These are phyloP conservation scores for Cuniculus paca DNA, from an alignment of 2,797 vertebrate species.

Conservation along the genomic window DNA sequence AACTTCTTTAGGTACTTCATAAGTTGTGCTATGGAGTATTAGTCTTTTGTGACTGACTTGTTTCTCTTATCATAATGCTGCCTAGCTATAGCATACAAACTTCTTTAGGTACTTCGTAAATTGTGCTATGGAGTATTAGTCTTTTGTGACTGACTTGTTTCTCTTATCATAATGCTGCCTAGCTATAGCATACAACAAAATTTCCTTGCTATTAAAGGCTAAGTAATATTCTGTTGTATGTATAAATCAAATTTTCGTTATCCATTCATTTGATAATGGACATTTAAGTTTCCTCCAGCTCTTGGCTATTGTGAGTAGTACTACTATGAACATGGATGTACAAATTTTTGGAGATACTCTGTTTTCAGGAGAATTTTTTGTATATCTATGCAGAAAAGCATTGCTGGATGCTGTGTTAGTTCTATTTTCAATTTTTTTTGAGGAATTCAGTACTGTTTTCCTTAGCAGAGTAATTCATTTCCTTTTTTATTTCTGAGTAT, in stretches of 20 bases:
- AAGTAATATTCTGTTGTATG: not conserved
- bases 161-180: not conserved
- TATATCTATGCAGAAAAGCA: not conserved
- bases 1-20: not conserved
- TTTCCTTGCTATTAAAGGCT: slow-evolving; percentile 8
- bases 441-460: not conserved
- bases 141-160: slow-evolving; percentile 19
- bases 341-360: not conserved
- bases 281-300: not conserved
- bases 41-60: not conserved
- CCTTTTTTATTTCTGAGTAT: slow-evolving; percentile 16
- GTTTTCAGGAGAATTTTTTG: slow-evolving; percentile 40
- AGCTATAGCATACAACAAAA: not conserved
- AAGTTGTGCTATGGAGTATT: not conserved
- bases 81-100: not conserved
- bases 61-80: not conserved
- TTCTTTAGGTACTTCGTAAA: not conserved
- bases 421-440: slow-evolving; percentile 24
- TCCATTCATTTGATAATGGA: not conserved
- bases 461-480: not conserved
- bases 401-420: not conserved
- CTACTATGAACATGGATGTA: not conserved
- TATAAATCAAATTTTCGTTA: not conserved
- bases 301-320: not conserved
- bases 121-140: not conserved